Evolutionary conservation across 2,797 vertebrate genomes (phyloP), one percentile per base, ranked within the genome.

Genomic region (Sebastes trivittatus): DNA sequence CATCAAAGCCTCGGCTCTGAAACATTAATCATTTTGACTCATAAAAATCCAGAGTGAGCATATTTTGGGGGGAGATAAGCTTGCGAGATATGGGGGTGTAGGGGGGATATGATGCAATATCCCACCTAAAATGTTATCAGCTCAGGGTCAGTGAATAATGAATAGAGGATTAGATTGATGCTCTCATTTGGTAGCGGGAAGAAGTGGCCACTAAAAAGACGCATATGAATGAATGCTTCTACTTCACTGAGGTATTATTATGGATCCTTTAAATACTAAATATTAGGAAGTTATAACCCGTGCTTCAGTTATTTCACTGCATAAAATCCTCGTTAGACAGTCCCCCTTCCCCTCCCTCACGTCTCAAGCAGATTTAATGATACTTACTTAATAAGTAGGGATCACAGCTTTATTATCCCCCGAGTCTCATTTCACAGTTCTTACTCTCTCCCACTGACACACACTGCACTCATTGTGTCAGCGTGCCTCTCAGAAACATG

Each of bases 1-100:
- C 78, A 89, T 92, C 85, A 91, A 91, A 85, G 64, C n/a, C 52
- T 71, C 64, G n/a, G 65, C 82, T 81, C 64, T 90, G 78, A 89
- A 91, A 85, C 72, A 85, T 93, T 86, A 34, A 92, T 87, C 56
- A 80, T 74, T 77, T 62, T 64, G 73, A 89, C 76, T 75, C 55
- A 83, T 88, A 73, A 73, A 83, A 82, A 54, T 72, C 75, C 32
- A 36, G 34, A 71, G 25, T 38, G 77, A 81, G 76, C 60, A 67
- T 62, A 55, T 80, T 89, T 76, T 42, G n/a, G 34, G 8, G 29
- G 61, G 29, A 55, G 68, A 82, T 82, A 59, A 68, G 59, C 46
- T 18, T n/a, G 56, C 16, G 54, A 72, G 62, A 72, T 27, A 75
- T 29, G 2, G 22, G 1, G 4, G 13, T 32, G 49, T 54, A 25